Evolutionary conservation across 2,888 invertebrate species (phyloP).

Genomic region (Orthosia incerta): DNA sequence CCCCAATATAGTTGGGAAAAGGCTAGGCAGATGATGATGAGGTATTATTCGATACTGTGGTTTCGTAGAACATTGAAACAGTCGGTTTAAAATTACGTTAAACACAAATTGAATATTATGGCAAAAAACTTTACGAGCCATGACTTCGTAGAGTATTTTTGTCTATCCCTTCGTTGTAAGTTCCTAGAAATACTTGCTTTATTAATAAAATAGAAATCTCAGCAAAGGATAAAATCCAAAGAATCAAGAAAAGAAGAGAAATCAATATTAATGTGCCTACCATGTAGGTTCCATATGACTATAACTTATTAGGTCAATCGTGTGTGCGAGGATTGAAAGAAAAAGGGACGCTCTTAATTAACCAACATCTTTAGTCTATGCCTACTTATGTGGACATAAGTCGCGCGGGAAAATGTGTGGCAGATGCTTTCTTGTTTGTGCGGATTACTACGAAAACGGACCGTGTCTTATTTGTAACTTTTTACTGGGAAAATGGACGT

Average conservation of each 20-base stretch:
- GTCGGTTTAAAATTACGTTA: too few species aligned
- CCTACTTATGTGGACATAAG: slow-evolving; percentile 26
- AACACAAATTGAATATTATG: background rate
- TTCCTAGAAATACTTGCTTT: background rate
- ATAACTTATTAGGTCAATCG: slow-evolving; percentile 50
- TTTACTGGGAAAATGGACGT: background rate
- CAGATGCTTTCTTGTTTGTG: slow-evolving; percentile 20
- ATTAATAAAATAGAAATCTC: slow-evolving; percentile 3
- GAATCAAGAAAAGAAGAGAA: background rate
- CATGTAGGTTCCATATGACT: slow-evolving; percentile 32
- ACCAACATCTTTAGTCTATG: slow-evolving; percentile 33
- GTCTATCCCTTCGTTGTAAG: background rate
- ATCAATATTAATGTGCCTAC: slow-evolving; percentile 20
- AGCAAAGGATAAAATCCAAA: background rate
- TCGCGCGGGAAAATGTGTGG: slow-evolving; percentile 38
- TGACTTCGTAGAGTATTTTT: background rate
- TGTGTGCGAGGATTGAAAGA: slow-evolving; percentile 52
- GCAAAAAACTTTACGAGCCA: background rate
- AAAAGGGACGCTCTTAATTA: slow-evolving; percentile 52
- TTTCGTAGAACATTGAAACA: too few species aligned
- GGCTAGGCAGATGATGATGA: too few species aligned
- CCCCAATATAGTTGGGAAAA: too few species aligned
- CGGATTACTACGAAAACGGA: slow-evolving; percentile 18
- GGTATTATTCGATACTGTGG: too few species aligned
- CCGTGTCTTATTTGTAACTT: background rate